These are phyloP conservation scores for Battus philenor DNA, from an alignment of 1,140 invertebrate species.

Conservation along the genomic window DNA sequence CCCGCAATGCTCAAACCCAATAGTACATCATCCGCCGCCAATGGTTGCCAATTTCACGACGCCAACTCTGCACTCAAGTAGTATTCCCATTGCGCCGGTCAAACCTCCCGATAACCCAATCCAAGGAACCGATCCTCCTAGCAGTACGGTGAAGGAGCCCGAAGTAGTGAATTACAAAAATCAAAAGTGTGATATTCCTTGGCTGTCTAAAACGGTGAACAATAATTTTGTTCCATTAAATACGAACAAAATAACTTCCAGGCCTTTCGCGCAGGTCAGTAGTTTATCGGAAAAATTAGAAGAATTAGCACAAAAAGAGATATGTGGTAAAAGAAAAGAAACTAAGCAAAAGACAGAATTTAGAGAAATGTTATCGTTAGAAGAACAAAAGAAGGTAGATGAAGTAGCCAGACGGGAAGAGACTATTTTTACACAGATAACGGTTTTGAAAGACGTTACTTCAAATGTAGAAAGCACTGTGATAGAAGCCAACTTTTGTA, in stretches of 20 bases:
- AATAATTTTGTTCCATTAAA: conserved; percentile 67
- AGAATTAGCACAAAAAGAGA: conserved; percentile 31
- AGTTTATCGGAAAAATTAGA: conserved; percentile 53
- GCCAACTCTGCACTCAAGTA: conserved; percentile 59
- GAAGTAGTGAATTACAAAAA: conserved; percentile 47
- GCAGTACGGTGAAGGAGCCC: conserved; percentile 62
- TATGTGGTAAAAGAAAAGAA: conserved; percentile 19
- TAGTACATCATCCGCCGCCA: conserved; percentile 52
- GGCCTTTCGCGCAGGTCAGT: conserved; percentile 67
- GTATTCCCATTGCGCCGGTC: conserved; percentile 63
- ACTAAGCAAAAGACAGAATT: conserved; percentile 23
- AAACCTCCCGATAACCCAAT: conserved; percentile 71
- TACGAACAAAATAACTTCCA: conserved; percentile 53
- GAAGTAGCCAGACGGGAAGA: conserved; percentile 61
- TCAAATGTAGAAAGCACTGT: conserved; percentile 63
- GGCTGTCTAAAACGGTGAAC: conserved; percentile 70
- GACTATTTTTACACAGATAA: conserved; percentile 66
- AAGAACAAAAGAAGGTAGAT: conserved; percentile 52
- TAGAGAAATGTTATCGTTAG: conserved; percentile 25
- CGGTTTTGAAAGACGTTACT: conserved; percentile 64
- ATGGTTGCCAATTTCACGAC: conserved; percentile 46
- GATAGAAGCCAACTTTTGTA: conserved; percentile 66
- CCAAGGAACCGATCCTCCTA: conserved; percentile 64
- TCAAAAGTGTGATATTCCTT: conserved; percentile 68
- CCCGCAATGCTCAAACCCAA: conserved; percentile 56